These are phyloP conservation scores for Dendropsophus ebraccatus DNA, from an alignment of 2,113 vertebrate genomes.

Conservation along the genomic window DNA sequence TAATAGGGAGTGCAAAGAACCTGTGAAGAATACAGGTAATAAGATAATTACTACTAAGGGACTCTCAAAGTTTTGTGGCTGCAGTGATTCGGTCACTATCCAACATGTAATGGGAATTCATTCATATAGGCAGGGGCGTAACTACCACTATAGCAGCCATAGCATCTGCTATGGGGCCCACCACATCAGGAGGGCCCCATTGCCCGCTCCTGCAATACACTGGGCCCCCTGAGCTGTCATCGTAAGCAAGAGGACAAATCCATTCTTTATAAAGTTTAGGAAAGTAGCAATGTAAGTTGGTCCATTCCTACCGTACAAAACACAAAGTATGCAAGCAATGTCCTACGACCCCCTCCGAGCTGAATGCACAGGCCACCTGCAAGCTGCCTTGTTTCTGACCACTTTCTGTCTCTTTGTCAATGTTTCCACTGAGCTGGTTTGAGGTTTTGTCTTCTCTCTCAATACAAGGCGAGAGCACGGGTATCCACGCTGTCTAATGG, in stretches of 20 bases:
- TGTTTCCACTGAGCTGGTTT: conserved; percentile 67
- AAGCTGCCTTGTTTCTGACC: conserved; percentile 12
- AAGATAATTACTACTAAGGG: background rate
- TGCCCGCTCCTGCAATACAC: too few relatives aligned
- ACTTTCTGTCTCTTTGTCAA: conserved; percentile 26
- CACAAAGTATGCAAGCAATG: background rate
- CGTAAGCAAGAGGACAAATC: too few relatives aligned
- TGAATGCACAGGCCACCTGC: conserved; percentile 31
- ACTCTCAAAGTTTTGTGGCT: background rate
- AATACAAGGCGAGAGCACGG: conserved; percentile 38
- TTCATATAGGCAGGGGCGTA: too few relatives aligned
- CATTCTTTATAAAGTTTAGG: background rate
- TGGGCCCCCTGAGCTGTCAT: too few relatives aligned
- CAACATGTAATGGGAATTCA: too few relatives aligned
- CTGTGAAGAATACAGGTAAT: background rate
- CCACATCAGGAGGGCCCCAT: too few relatives aligned
- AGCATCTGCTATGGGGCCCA: too few relatives aligned
- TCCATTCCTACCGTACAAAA: background rate
- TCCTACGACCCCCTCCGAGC: conserved; percentile 10
- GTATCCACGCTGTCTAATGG: conserved; percentile 55
- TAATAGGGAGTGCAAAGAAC: background rate
- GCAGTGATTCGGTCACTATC: too few relatives aligned
- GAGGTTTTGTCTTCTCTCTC: conserved; percentile 55
- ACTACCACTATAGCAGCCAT: too few relatives aligned
- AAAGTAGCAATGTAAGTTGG: background rate